Base-by-base conservation (phyloP, 2,888 invertebrate genomes). In the Drosophila merina region DNA sequence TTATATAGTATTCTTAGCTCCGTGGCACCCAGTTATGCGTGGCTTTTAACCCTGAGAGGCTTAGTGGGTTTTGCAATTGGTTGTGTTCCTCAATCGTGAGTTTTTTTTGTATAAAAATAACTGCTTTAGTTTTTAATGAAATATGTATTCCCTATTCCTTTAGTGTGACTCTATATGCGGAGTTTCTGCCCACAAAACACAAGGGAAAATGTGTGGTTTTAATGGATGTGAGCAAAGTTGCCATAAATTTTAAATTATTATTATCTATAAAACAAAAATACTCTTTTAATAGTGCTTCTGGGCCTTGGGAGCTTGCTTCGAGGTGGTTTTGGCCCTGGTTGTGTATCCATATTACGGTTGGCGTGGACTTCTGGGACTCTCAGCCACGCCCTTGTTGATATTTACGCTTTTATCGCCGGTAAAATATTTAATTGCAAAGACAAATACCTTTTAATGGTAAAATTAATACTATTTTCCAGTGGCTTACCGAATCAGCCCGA, bases 51-150 rank as follows among this genome's bases (percentile, higher is more conserved):
- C 62, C 93, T 99, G n/a, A 93, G 98, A 90, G 97, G 97, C 10
- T 93, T 98, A 7, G 98, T 98, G 9, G 98, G 99, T 47, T 98
- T 99, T 92, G 97, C 98, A 20, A 97, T 98, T 88, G 98, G 98
- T 78, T 98, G 98, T 90, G 97, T 98, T 38, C 98, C 98, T 57
- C 98, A 99, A 92, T 97, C 98, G 98, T 74, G 50, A 59, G 74
- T 74, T 44, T 14, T 4, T 28, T 14, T 28, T 36, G 3, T 7
- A 40, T 31, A 0, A 7, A 8, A 5, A 4, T 7, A 38, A 14
- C 4, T 6, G 2, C 0, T 4, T 0, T 20, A 1, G 3, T 9
- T 20, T 20, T 4, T 30, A n/a, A n/a, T 33, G 14, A 20, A 36
- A 12, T 50, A 20, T 20, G 20, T 20, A 52, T 4, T 1, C 3